Percentiles rank a stretch among this genome's conserved stretches.
Evolutionary conservation across 2,113 vertebrate genomes (phyloP).

Genomic region (Phylloscopus whistleri): DNA sequence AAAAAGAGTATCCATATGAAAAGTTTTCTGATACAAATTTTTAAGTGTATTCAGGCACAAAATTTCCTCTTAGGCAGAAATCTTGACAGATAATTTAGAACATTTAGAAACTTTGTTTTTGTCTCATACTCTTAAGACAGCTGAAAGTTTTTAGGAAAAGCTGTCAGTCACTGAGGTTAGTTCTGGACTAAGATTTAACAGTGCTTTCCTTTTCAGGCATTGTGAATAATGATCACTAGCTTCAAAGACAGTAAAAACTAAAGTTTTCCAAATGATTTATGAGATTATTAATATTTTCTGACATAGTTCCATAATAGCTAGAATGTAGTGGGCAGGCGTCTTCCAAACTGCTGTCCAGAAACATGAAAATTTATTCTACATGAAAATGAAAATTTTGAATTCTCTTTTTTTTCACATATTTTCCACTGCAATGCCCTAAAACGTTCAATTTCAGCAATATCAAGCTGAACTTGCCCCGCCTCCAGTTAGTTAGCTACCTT

Average conservation of each 20-base stretch:
- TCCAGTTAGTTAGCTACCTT: not conserved
- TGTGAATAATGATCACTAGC: not conserved
- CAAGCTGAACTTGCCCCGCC: not conserved
- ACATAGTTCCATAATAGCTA: not conserved
- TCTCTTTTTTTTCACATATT: not conserved
- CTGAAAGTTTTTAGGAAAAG: not conserved
- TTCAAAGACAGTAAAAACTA: not conserved
- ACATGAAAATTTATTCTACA: not conserved
- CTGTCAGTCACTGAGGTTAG: not conserved
- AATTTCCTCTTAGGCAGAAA: not conserved
- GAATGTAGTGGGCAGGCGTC: not conserved
- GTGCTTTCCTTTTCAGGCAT: not conserved
- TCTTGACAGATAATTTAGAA: not conserved
- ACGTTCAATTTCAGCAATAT: not conserved
- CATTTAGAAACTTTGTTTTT: not conserved
- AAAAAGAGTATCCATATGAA: not conserved
- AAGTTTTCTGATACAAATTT: not conserved
- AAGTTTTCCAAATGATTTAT: not conserved
- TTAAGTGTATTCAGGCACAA: not conserved
- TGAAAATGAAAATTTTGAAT: not conserved
- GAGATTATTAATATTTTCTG: not conserved
- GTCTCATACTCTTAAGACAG: not conserved
- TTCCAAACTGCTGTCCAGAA: not conserved
- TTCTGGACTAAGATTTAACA: not conserved
- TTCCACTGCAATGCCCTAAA: not conserved